A percentile compares a stretch with the other conserved stretches of the same genome.
phyloP scores from a whole-genome alignment of 37 sponge, comb jelly and placozoan genomes.

The Crambe crambe region DNA sequence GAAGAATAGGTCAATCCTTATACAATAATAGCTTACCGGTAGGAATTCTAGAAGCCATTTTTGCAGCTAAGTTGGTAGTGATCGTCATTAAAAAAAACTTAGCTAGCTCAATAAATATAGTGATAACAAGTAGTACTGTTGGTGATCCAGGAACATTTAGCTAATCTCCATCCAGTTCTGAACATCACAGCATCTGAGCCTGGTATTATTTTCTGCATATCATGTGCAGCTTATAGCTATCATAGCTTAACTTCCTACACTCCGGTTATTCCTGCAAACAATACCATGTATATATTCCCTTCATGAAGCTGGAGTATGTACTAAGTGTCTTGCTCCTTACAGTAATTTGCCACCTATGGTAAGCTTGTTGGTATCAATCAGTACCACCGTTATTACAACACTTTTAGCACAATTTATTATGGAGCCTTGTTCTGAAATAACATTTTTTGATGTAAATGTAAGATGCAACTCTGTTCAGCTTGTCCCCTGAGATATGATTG shows the following conservation, averaged over 20 bases:
- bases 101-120: too few species aligned
- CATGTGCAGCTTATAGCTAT: too few species aligned
- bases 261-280: background rate
- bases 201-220: too few species aligned
- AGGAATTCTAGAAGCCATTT: too few species aligned
- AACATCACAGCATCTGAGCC: too few species aligned
- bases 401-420: background rate
- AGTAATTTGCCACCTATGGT: background rate
- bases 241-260: background rate
- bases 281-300: background rate
- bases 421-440: background rate
- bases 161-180: too few species aligned
- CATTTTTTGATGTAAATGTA: background rate
- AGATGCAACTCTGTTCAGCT: background rate
- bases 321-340: background rate
- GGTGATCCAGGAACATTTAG: too few species aligned
- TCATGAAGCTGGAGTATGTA: background rate
- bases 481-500: conserved; percentile 5
- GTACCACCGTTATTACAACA: background rate
- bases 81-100: too few species aligned
- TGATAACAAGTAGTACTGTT: too few species aligned
- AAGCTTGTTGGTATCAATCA: background rate
- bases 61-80: too few species aligned
- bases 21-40: too few species aligned
- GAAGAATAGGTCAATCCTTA: too few species aligned